Evolutionary conservation across 2,797 vertebrate genomes (phyloP).

Genomic region (Pygocentrus nattereri): DNA sequence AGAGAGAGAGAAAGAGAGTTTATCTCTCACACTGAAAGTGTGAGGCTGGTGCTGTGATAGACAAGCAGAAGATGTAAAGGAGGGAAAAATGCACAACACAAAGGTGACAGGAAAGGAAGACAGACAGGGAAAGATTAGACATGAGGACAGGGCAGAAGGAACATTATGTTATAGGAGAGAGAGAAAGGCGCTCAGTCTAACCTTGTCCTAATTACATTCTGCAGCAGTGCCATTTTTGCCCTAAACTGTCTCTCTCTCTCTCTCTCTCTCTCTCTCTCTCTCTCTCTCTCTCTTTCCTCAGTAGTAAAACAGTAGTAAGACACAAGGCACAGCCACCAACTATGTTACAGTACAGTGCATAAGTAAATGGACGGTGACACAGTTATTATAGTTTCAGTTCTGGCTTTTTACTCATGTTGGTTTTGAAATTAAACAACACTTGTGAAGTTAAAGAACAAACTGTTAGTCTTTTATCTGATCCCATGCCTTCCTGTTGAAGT

Average conservation of each 20-base stretch:
- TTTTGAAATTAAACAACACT: neutral
- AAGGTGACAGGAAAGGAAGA: slow-evolving; percentile 17
- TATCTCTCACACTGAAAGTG: neutral
- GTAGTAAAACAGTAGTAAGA: no score
- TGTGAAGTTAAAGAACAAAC: neutral
- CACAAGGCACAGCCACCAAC: neutral
- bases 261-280: neutral
- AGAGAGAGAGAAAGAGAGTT: neutral
- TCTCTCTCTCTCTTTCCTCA: neutral
- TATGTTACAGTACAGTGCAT: neutral
- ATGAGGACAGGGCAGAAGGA: slow-evolving; percentile 31
- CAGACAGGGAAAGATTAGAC: slow-evolving; percentile 6
- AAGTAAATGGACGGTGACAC: neutral
- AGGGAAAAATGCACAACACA: neutral
- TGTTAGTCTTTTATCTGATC: no score
- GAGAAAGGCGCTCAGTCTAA: slow-evolving; percentile 65
- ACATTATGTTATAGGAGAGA: neutral
- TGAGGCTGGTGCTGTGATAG: neutral
- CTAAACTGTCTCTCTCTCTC: slow-evolving; percentile 39
- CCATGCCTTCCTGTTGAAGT: no score
- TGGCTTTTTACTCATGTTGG: neutral
- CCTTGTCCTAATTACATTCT: slow-evolving; percentile 82
- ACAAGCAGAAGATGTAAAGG: neutral
- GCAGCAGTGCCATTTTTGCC: slow-evolving; percentile 33
- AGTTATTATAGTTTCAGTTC: neutral